Evolutionary conservation across 2,113 vertebrate species (phyloP).

Genomic region (Pelobates fuscus): DNA sequence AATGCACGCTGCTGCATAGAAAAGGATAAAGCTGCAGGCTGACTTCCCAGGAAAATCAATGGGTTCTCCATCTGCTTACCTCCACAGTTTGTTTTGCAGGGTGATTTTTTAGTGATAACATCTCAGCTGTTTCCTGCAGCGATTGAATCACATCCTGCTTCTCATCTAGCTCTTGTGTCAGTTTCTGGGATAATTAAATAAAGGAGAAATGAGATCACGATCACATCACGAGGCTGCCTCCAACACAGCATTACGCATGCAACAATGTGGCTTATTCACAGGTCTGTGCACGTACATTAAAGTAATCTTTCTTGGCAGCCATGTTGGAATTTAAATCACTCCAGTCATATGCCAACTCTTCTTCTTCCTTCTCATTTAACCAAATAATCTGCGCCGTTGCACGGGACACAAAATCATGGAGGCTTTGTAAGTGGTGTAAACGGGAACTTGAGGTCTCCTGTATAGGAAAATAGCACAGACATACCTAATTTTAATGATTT

Average conservation of each 20-base stretch:
- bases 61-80: conserved; percentile 64
- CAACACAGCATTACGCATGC: neutral
- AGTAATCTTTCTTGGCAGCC: conserved; percentile 82
- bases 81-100: conserved; percentile 95
- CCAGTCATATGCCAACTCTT: conserved; percentile 96
- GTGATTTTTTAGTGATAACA: conserved; percentile 89
- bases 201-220: neutral
- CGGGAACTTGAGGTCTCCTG: conserved; percentile 94
- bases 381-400: conserved; percentile 95
- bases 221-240: neutral
- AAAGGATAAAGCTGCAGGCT: too few relatives aligned
- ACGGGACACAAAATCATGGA: conserved; percentile 85
- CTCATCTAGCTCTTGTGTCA: conserved; percentile 83
- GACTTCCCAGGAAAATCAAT: too few relatives aligned
- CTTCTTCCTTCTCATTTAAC: conserved; percentile 97
- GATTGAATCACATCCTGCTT: conserved; percentile 86
- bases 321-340: conserved; percentile 87
- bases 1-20: too few relatives aligned
- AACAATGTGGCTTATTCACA: neutral
- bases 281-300: conserved; percentile 74
- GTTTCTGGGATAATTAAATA: conserved; percentile 71
- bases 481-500: too few relatives aligned
- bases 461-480: neutral
- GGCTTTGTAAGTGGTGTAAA: conserved; percentile 86
- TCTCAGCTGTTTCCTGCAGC: conserved; percentile 86